Conservation (phyloP, 2,888 invertebrate genomes). For the Lithophane semibrunnea region DNA sequence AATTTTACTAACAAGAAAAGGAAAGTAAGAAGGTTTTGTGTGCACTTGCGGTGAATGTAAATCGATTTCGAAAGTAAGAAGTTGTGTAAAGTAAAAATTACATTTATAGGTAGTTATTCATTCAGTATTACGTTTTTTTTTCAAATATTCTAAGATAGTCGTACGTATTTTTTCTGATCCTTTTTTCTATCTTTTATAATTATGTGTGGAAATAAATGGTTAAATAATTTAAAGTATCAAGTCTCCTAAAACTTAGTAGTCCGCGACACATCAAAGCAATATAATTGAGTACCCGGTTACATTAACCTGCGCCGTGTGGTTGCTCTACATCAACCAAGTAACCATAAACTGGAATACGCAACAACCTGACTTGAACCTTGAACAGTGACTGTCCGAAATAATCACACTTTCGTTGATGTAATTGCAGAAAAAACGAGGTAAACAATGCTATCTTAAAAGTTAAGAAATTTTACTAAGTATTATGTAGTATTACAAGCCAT, state of each 20-base stretch:
- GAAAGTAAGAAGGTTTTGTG: constrained; percentile 28
- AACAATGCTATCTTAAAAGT: constrained; percentile 40
- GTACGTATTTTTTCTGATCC: not conserved
- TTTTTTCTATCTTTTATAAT: not conserved
- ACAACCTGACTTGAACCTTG: constrained; percentile 65
- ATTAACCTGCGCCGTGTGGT: constrained; percentile 56
- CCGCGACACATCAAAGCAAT: constrained; percentile 36
- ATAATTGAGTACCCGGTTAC: constrained; percentile 68
- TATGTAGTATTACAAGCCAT: constrained; percentile 19
- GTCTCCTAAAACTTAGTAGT: not conserved
- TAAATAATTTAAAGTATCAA: constrained; percentile 40
- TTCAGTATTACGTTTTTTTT: not conserved
- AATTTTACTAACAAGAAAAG: constrained; percentile 23
- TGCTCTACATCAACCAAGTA: constrained; percentile 65
- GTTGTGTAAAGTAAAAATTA: not conserved
- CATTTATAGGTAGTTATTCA: not conserved
- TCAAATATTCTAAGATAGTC: not conserved
- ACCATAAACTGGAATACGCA: constrained; percentile 75
- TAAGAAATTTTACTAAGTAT: constrained; percentile 22
- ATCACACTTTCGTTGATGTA: constrained; percentile 63
- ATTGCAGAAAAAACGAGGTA: constrained; percentile 54
- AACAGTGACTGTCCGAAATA: constrained; percentile 56
- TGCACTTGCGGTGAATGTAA: constrained; percentile 41
- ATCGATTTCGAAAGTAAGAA: constrained; percentile 41
- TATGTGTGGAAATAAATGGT: not conserved